Conservation (phyloP, 2,888 invertebrate genomes). For the Parapristionchus giblindavisi region DNA sequence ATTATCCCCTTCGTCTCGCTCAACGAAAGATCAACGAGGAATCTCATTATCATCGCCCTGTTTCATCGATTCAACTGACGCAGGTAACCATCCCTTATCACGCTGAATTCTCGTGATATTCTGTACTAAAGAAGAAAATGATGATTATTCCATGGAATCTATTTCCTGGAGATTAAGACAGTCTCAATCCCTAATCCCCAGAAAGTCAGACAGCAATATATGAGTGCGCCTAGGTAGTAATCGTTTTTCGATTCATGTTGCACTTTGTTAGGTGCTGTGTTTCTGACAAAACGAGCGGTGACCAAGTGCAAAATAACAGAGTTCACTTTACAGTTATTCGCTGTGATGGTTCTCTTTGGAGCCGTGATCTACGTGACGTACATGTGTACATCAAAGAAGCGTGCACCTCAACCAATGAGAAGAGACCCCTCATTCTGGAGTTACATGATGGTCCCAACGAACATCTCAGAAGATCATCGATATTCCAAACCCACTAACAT, state of each 20-base stretch:
- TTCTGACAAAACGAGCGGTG: too few relatives aligned
- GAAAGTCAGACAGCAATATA: too few relatives aligned
- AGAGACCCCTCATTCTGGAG: slow-evolving; percentile 32
- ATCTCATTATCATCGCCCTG: slow-evolving; percentile 8
- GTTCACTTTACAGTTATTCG: slow-evolving; percentile 23
- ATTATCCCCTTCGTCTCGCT: slow-evolving; percentile 58
- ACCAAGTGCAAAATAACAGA: not conserved
- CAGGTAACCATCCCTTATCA: slow-evolving; percentile 4
- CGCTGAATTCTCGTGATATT: too few relatives aligned
- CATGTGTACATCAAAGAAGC: not conserved
- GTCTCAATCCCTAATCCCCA: too few relatives aligned
- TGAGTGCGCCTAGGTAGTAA: too few relatives aligned
- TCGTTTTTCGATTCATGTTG: too few relatives aligned
- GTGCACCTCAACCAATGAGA: not conserved
- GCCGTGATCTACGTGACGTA: slow-evolving; percentile 21
- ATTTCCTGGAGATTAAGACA: too few relatives aligned
- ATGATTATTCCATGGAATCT: too few relatives aligned
- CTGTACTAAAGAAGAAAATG: too few relatives aligned
- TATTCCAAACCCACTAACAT: slow-evolving; percentile 12
- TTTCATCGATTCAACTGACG: slow-evolving; percentile 21
- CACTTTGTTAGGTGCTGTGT: too few relatives aligned
- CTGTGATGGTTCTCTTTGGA: slow-evolving; percentile 19
- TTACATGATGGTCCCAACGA: slow-evolving; percentile 38
- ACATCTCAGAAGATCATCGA: slow-evolving; percentile 3
- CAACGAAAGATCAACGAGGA: slow-evolving; percentile 30